Percentiles rank a stretch among this genome's conserved stretches.
Conservation (phyloP, 2,797 vertebrate genomes). For the Lophotriccus pileatus region DNA sequence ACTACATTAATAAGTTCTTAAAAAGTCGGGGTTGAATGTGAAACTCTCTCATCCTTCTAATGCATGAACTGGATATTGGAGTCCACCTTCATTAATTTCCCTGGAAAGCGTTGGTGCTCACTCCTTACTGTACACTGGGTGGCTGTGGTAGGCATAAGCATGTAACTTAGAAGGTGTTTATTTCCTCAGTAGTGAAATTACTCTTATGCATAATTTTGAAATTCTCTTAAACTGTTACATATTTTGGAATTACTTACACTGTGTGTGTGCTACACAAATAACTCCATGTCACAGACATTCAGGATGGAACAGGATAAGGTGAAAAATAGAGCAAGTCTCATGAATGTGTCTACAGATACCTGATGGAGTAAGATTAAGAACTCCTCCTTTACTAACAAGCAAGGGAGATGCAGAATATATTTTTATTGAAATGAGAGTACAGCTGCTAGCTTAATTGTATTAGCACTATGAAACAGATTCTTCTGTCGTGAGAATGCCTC, state of each 20-base stretch:
- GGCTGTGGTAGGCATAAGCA: fast-evolving
- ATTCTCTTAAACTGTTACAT: not conserved
- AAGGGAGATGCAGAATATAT: not conserved
- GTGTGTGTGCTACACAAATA: not conserved
- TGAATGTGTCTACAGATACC: not conserved
- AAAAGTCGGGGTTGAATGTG: not conserved
- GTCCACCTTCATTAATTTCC: not conserved
- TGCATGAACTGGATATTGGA: fast-evolving
- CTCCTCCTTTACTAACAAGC: not conserved
- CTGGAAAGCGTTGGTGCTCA: fast-evolving
- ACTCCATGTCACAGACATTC: not conserved
- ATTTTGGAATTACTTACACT: not conserved
- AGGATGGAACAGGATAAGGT: not conserved
- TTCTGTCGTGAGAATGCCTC: not conserved
- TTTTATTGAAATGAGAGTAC: not conserved
- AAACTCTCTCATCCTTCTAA: not conserved
- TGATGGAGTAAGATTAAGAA: not conserved
- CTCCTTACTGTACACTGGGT: fast-evolving
- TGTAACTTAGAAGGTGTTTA: not conserved
- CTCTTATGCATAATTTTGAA: not conserved
- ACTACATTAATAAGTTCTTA: not conserved
- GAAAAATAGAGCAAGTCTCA: not conserved
- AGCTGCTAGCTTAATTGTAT: not conserved
- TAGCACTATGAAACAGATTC: not conserved
- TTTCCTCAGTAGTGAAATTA: not conserved